Conservation (phyloP, 2,797 vertebrate genomes). For the Telmatherina bonti region DNA sequence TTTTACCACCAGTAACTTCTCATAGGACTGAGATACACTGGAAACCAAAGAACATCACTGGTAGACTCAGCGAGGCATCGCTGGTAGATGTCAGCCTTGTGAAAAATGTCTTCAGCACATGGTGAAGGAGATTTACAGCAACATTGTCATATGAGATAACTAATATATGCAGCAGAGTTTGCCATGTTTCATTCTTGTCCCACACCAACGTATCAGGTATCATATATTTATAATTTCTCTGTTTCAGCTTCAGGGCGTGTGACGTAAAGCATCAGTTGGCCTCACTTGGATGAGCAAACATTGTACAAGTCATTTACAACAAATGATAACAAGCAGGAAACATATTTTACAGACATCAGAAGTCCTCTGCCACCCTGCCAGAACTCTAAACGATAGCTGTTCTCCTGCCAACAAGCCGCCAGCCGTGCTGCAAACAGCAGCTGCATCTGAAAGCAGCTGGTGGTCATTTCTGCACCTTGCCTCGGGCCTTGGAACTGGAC, state of each 20-base stretch:
- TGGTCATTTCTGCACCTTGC: constrained; percentile 17
- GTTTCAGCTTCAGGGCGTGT: neutral
- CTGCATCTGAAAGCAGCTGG: neutral
- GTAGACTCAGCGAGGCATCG: neutral
- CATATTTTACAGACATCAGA: neutral
- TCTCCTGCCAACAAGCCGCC: constrained; percentile 28
- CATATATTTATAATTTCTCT: neutral
- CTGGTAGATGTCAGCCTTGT: neutral
- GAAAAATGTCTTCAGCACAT: constrained; percentile 17
- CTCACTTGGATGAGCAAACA: neutral
- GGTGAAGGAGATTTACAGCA: constrained; percentile 13
- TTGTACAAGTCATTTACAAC: neutral
- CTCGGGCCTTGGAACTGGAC: constrained; percentile 3
- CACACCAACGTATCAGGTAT: neutral
- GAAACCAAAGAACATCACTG: constrained; percentile 9
- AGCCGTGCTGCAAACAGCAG: constrained; percentile 15
- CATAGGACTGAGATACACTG: constrained; percentile 47
- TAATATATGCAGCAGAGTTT: neutral
- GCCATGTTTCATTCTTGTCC: neutral
- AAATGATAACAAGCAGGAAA: neutral
- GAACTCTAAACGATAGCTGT: constrained; percentile 10
- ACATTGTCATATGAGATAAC: neutral
- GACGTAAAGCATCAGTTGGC: neutral
- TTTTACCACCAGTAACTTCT: constrained; percentile 59
- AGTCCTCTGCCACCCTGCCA: neutral